phyloP scores from a whole-genome alignment of 2,888 invertebrate species.

The Microdon myrmicae region DNA sequence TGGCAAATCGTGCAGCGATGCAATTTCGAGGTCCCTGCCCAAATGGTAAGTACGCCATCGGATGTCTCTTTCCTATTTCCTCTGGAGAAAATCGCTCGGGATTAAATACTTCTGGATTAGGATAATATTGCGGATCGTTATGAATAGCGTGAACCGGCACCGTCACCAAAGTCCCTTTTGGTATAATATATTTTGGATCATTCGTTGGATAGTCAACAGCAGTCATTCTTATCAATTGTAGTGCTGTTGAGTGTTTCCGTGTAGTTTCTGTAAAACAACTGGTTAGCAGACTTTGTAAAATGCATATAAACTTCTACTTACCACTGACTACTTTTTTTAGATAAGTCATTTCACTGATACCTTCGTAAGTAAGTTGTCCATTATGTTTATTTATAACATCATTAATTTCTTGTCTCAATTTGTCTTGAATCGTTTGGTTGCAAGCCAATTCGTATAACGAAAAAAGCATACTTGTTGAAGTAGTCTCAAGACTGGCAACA shows the following conservation, averaged over 20 bases:
- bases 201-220: constrained; percentile 67
- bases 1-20: constrained; percentile 54
- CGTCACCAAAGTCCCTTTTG: no score
- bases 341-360: constrained; percentile 66
- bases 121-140: constrained; percentile 61
- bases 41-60: constrained; percentile 54
- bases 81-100: constrained; percentile 69
- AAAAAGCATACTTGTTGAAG: constrained; percentile 64
- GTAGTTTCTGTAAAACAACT: constrained; percentile 66
- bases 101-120: constrained; percentile 63
- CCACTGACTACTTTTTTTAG: no score
- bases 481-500: constrained; percentile 68
- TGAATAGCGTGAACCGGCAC: constrained; percentile 62
- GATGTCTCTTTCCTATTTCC: constrained; percentile 67
- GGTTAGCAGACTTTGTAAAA: not conserved
- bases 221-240: constrained; percentile 67
- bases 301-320: constrained; percentile 35
- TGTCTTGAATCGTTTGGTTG: constrained; percentile 65
- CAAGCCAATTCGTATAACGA: constrained; percentile 66
- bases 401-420: constrained; percentile 63
- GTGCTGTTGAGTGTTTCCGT: constrained; percentile 69
- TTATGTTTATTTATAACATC: constrained; percentile 61
- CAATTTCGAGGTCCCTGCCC: constrained; percentile 55
- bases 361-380: constrained; percentile 59
- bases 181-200: constrained; percentile 64